Evolutionary conservation across 2,888 invertebrate species (phyloP), one percentile per base, ranked within the genome.

Genomic region (Metalampra italica): DNA sequence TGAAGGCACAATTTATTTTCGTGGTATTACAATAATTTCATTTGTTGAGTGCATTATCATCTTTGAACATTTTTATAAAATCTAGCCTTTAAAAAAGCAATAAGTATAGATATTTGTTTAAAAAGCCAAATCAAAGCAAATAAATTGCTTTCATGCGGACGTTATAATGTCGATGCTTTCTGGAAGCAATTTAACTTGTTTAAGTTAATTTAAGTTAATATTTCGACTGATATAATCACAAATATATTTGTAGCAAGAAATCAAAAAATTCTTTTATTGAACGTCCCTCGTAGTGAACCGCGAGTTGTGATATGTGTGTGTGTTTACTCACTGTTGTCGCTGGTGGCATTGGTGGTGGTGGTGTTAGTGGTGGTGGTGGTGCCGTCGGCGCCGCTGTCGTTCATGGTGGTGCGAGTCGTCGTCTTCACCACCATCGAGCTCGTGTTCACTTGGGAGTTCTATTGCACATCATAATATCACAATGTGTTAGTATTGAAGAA

Each of bases 391-490:
- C 60, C 74, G 64, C 63, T 75, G 59, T 90, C 91, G 78, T 85
- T 90, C 57, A 91, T 75, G 42, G 89, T 89, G 38, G 92, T 92
- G 47, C 91, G 89, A 41, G 92, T 91, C 32, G 92, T 92, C 58
- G 92, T 92, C 66, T 92, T 92, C 52, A 92, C 90, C 51, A 91
- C 91, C 79, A 91, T 89, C 30, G 90, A 90, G 50, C 85, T 88
- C 30, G 90, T 90, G 78, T 89, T 90, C 58, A 90, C 90, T 75
- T 89, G 89, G 50, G 89, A 82, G 59, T 90, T 89, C 90, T 90
- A 38, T 14, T 22, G 22, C 2, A 22, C 5, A 9, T 11, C 8
- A 34, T n/a, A n/a, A n/a, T n/a, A n/a, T n/a, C n/a, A n/a, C n/a
- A n/a, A n/a, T n/a, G n/a, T n/a, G n/a, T n/a, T n/a, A n/a, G n/a